Evolutionary conservation across 2,797 vertebrate species (phyloP).

Genomic region (Neopelma chrysocephalum): DNA sequence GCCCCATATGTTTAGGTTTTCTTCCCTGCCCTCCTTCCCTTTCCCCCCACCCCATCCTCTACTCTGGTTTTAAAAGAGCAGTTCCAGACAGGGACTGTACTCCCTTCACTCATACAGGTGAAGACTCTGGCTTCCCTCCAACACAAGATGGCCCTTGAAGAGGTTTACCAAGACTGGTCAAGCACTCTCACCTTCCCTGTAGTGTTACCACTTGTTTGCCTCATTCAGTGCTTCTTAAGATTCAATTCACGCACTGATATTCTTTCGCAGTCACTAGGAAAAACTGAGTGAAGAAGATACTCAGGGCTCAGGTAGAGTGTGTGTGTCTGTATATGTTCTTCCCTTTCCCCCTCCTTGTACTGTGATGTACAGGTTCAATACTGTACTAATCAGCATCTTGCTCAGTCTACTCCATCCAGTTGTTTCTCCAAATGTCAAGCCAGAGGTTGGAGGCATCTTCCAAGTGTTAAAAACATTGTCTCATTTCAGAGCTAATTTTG

Average conservation of each 20-base stretch:
- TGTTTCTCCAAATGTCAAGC: neutral
- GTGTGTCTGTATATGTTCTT: neutral
- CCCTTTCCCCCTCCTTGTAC: neutral
- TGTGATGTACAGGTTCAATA: neutral
- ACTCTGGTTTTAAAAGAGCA: neutral
- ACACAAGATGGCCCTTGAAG: neutral
- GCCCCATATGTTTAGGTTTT: neutral
- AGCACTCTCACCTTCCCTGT: neutral
- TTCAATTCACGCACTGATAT: neutral
- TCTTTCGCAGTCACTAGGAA: neutral
- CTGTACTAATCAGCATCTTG: neutral
- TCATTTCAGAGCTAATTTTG: neutral
- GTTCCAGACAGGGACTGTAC: neutral
- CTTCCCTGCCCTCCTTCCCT: neutral
- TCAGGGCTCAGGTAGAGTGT: neutral
- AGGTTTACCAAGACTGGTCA: neutral
- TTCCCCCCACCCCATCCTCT: rapidly evolving
- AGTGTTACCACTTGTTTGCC: neutral
- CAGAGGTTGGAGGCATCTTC: neutral
- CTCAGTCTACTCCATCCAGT: neutral
- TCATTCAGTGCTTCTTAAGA: neutral
- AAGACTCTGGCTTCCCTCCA: neutral
- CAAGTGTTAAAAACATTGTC: neutral
- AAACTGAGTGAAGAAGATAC: neutral
- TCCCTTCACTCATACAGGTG: neutral